Conservation (phyloP, 53 echinoderm and acorn worm genomes). For the Patiria pectinifera region DNA sequence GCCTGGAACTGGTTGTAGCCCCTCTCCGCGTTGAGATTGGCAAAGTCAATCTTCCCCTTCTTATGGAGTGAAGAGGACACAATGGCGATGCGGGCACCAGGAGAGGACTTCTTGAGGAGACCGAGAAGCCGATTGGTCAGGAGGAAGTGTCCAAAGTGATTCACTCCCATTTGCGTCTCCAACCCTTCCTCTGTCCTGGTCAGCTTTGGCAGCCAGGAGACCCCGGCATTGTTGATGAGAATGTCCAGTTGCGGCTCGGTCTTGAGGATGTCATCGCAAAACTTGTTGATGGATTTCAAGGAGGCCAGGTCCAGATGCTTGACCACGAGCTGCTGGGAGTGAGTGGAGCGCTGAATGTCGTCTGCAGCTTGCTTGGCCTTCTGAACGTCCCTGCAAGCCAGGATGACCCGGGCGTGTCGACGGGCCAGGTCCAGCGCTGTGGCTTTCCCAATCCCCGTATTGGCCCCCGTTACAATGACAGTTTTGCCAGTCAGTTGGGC, state of each 20-base stretch:
- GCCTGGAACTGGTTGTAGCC: constrained; percentile 71
- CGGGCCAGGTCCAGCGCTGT: constrained; percentile 83
- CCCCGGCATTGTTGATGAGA: constrained; percentile 90
- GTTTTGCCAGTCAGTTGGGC: constrained; percentile 83
- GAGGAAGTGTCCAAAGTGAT: constrained; percentile 91
- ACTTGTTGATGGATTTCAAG: constrained; percentile 76
- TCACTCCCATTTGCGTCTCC: constrained; percentile 91
- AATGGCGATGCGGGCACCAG: constrained; percentile 78
- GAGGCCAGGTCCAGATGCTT: constrained; percentile 90
- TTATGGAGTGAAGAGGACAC: constrained; percentile 83
- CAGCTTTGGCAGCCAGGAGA: constrained; percentile 71
- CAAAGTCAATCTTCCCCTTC: constrained; percentile 78
- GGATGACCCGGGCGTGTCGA: constrained; percentile 89
- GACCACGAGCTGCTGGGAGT: constrained; percentile 75
- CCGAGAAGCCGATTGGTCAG: constrained; percentile 83
- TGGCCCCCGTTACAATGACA: constrained; percentile 91
- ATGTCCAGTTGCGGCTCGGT: constrained; percentile 78
- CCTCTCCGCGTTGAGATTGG: constrained; percentile 70
- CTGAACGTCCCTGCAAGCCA: constrained; percentile 81
- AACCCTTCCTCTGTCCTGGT: constrained; percentile 82
- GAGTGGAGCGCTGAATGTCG: constrained; percentile 66
- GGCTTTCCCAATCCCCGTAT: constrained; percentile 91
- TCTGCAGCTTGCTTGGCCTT: constrained; percentile 76
- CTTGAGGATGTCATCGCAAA: constrained; percentile 78
- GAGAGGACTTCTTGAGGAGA: constrained; percentile 72